phyloP scores from a whole-genome alignment of 2,113 vertebrate species.

The Salvelinus sp. region DNA sequence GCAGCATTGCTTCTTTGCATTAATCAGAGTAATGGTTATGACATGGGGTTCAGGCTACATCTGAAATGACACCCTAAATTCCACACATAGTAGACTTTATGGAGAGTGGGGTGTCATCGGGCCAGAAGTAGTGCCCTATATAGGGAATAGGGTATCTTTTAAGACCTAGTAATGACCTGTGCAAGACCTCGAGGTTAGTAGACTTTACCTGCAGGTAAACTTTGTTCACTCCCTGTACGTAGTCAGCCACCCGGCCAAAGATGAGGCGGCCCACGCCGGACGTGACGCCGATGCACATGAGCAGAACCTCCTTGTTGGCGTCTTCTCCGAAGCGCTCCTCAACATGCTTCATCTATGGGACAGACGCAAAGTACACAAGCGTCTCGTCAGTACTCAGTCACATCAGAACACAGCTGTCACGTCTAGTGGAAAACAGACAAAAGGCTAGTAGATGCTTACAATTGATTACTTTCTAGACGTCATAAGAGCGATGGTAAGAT shows the following conservation, averaged over 20 bases:
- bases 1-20: too few relatives aligned
- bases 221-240: constrained; percentile 88
- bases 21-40: too few relatives aligned
- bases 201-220: constrained; percentile 90
- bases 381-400: too few relatives aligned
- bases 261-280: constrained; percentile 88
- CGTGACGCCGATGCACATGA: constrained; percentile 91
- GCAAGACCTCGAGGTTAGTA: not conserved
- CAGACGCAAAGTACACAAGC: constrained; percentile 9
- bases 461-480: not conserved
- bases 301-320: constrained; percentile 82
- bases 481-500: not conserved
- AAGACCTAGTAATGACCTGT: not conserved
- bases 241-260: constrained; percentile 90
- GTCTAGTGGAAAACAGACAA: not conserved
- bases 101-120: too few relatives aligned
- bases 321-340: constrained; percentile 79
- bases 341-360: constrained; percentile 86
- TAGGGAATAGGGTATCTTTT: not conserved
- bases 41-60: too few relatives aligned
- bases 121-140: not conserved
- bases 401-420: not conserved
- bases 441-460: not conserved
- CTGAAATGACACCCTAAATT: too few relatives aligned
- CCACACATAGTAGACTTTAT: too few relatives aligned